Evolutionary conservation across 2,888 invertebrate species (phyloP), one percentile per base, ranked within the genome.

Genomic region (Melinaea menophilus): DNA sequence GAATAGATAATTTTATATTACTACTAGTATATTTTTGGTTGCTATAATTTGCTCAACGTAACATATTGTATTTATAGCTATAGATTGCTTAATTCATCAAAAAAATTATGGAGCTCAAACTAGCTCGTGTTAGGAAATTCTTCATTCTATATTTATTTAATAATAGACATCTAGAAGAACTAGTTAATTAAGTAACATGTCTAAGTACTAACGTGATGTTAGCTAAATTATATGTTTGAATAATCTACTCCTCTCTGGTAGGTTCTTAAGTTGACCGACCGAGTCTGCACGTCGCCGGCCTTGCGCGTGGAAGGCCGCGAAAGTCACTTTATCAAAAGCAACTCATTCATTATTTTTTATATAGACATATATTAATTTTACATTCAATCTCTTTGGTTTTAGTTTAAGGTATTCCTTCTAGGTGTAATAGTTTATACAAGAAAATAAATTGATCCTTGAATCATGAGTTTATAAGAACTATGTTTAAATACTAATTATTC

Each of bases 271-370:
- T 71, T 71, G 69, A 71, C 71, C 69, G 76, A 73, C 73, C 72
- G 70, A 85, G 87, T 79, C 86, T 74, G 79, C 77, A 72, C 80
- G 85, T 82, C 85, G 86, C 84, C 86, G 86, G 81, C 88, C 88
- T 88, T 88, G 86, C 72, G 68, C 45, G 37, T 71, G 75, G 83
- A 85, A 86, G 86, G 86, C 81, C 68, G 69, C 68, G 69, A 71
- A 72, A 71, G 69, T 67, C 62, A 63, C 61, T 58, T 47, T 58
- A 62, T 63, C 35, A 55, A 64, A 58, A 55, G 55, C 57, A 58
- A 51, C 58, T 63, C 58, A 63, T 67, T 63, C 66, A 70, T 60
- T 54, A 65, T 63, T 63, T 56, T 31, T 51, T 60, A 46, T 46
- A 9, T 34, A 13, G 51, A 54, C 11, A 9, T 54, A 35, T 41